Base-by-base conservation (phyloP, 2,113 vertebrate genomes). In the Rhegmatorhina hoffmannsi region DNA sequence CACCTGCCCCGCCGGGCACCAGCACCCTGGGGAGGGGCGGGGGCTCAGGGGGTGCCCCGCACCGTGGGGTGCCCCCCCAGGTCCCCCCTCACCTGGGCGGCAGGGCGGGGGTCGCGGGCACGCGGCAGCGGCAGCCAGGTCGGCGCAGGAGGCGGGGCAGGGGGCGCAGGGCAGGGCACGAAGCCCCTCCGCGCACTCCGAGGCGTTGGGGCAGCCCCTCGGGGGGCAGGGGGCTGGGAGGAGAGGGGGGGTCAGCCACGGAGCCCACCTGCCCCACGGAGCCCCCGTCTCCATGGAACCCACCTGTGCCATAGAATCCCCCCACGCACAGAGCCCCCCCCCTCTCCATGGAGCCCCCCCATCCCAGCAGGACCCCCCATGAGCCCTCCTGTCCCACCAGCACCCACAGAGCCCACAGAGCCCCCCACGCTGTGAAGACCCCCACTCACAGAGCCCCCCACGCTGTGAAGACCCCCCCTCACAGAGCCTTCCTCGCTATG, bases 141-240 rank as follows among this genome's bases (percentile, higher is more conserved):
- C 98, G 5, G 97, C 97, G 28, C 99, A 99, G 70, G 98, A 98
- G 29, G 98, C n/a, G 63, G 98, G 98, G 84, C 99, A 99, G 13
- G 98, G 98, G 33, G 98, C 96, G 67, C 99, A 99, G 53, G 67
- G 91, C 83, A 82, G 82, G 79, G 91, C 97, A 47, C 97, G 96
- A 87, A 99, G 87, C 36, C 97, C 98, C 31, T 67, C 55, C 0
- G 98, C 97, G 92, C 99, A 99, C 29, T 97, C 43, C 20, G 96
- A 98, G 89, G 80, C 79, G 17, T 98, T 98, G 80, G 70, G 87
- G 73, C 99, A 99, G 28, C 95, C 95, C 3, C 98, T 98, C n/a
- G 89, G 92, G 28, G 97, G 92, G 90, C 99, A 99, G 5, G 97
- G 94, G 68, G 92, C 99, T 99, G 94, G 9, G 64, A 17, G 16